These are phyloP conservation scores for Equus quagga DNA, from an alignment of 2,113 vertebrate species.

Conservation along the genomic window DNA sequence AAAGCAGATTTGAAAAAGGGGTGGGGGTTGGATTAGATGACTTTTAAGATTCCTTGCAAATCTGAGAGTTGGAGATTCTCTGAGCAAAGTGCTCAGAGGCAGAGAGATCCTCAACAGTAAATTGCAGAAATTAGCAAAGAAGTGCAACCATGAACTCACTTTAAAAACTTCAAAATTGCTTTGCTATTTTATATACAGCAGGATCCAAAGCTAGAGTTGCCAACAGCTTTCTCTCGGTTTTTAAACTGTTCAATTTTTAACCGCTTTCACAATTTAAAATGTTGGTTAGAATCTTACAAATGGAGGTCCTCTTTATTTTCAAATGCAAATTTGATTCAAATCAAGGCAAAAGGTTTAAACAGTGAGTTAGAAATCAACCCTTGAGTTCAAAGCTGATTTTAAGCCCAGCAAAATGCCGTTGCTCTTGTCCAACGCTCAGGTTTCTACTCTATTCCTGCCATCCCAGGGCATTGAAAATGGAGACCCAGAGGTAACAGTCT, in stretches of 20 bases:
- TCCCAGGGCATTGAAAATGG: background rate
- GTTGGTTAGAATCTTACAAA: background rate
- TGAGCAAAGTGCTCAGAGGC: background rate
- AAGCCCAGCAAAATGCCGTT: conserved; percentile 16
- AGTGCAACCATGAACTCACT: conserved; percentile 21
- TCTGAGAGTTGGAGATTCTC: conserved; percentile 29
- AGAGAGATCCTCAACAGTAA: conserved; percentile 13
- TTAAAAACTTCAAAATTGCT: background rate
- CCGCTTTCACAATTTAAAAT: conserved; percentile 26
- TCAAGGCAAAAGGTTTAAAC: conserved; percentile 64
- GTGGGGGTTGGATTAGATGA: conserved; percentile 6
- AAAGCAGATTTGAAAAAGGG: conserved; percentile 50
- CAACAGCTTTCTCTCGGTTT: conserved; percentile 26
- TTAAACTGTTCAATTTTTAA: conserved; percentile 33
- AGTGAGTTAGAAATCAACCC: conserved; percentile 56
- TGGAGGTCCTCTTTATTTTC: conserved; percentile 61
- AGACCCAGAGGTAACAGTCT: conserved; percentile 43
- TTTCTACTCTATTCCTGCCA: background rate
- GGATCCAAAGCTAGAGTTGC: background rate
- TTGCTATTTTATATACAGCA: background rate
- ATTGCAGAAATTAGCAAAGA: conserved; percentile 15
- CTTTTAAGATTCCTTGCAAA: conserved; percentile 46
- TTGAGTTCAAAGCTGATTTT: conserved; percentile 65
- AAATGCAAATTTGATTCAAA: conserved; percentile 71
- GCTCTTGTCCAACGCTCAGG: background rate